A percentile compares a stretch with the other conserved stretches of the same genome.
Evolutionary conservation across 2,113 vertebrate species (phyloP).

Genomic region (Columba janthina): DNA sequence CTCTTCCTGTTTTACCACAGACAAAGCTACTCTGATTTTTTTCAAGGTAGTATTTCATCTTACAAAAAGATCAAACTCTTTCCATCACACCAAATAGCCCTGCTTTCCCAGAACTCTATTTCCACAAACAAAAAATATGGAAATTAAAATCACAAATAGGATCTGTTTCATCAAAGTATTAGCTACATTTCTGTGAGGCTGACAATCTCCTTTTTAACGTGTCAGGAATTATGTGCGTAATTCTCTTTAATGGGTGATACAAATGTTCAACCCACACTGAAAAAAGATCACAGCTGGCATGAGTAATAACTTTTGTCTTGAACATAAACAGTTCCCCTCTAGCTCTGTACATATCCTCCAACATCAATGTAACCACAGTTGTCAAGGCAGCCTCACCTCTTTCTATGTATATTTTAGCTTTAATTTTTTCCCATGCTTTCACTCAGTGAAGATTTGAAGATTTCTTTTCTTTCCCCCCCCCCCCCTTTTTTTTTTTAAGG

Average conservation of each 20-base stretch:
- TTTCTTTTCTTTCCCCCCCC: background rate
- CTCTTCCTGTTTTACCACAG: background rate
- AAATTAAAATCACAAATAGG: conserved; percentile 41
- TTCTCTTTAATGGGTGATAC: conserved; percentile 52
- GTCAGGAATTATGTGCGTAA: conserved; percentile 35
- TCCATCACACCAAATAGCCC: background rate
- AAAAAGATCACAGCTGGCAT: conserved; percentile 61
- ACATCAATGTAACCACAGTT: conserved; percentile 69
- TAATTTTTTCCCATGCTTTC: conserved; percentile 67
- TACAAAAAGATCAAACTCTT: conserved; percentile 1
- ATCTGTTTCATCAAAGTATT: conserved; percentile 51
- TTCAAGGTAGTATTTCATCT: background rate
- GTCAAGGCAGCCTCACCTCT: conserved; percentile 61
- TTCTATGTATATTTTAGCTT: conserved; percentile 58
- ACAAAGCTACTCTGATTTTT: background rate
- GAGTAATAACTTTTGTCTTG: conserved; percentile 58
- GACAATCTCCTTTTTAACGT: conserved; percentile 53
- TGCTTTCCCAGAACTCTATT: conserved; percentile 45
- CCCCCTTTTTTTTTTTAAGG: background rate
- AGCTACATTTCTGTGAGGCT: conserved; percentile 16
- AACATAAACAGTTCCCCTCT: conserved; percentile 56
- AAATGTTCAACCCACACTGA: conserved; percentile 64
- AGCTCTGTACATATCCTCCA: conserved; percentile 42
- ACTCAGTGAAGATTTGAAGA: background rate
- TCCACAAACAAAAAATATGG: conserved; percentile 40